Base-by-base conservation (phyloP, 2,888 invertebrate genomes). In the Caradrina clavipalpis region DNA sequence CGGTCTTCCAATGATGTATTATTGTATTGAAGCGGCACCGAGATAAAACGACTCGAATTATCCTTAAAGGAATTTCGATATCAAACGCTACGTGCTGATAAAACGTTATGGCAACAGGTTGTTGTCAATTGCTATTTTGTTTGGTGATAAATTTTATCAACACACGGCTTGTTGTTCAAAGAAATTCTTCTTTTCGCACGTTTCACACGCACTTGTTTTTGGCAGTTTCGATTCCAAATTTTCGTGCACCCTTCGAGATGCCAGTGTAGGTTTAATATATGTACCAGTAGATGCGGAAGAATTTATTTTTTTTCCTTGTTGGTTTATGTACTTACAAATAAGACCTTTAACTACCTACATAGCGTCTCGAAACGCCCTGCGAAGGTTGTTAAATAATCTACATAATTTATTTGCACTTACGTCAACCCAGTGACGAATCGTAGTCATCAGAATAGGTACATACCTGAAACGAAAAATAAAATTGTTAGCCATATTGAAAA, bases 31-130 rank as follows among this genome's bases (percentile, higher is more conserved):
- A 63, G 69, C 82, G 77, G 71, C 69, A 81, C 78, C 72, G 77
- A 83, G 86, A 88, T 88, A 86, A 85, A 81, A 75, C 70, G 63
- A 70, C 76, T 73, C 54, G 65, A 78, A 88, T 88, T 84, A 88
- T 87, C 87, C 78, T 84, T 84, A 73, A 79, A 87, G 83, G 88
- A 87, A 89, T 88, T 86, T 86, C 78, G 81, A 87, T 88, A 89
- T 85, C 84, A 81, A 74, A 65, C 63, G 57, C 69, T 74, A 72
- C 73, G 78, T 72, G 72, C 76, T 83, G 87, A 89, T 88, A 87
- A 87, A 79, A 62, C 75, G 78, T 67, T 81, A 78, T 86, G 80
- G 88, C 87, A 88, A 89, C 89, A 87, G 83, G 87, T 86, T 85
- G 85, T 87, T 79, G 86, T 84, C 85, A 85, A 87, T 79, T 78